Evolutionary conservation across 1,140 invertebrate genomes (phyloP).

Genomic region (Xylocopa sonorina): DNA sequence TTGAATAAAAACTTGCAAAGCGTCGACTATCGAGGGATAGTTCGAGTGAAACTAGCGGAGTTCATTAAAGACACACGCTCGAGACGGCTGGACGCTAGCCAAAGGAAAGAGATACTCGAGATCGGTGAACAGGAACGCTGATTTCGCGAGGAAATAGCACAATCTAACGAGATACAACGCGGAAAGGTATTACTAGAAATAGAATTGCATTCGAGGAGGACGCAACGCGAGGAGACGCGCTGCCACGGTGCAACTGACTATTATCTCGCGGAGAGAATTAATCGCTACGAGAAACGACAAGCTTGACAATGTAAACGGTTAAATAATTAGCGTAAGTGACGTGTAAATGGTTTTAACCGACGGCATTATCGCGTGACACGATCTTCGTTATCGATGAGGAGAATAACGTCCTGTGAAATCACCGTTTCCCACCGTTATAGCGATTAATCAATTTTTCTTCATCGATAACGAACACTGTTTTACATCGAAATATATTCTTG

Average conservation of each 20-base stretch:
- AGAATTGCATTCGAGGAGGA: not conserved
- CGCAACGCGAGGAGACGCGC: too few species aligned
- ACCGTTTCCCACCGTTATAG: too few species aligned
- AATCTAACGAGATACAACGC: not conserved
- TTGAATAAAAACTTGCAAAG: not conserved
- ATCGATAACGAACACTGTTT: too few species aligned
- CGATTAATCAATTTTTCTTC: too few species aligned
- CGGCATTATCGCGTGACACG: too few species aligned
- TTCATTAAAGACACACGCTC: not conserved
- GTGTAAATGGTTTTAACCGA: not conserved
- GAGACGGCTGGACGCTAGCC: not conserved
- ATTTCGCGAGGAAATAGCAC: not conserved
- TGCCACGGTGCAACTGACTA: too few species aligned
- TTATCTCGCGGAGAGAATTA: too few species aligned
- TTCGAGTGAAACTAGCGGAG: not conserved
- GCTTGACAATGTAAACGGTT: not conserved
- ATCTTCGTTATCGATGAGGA: too few species aligned
- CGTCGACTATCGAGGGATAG: not conserved
- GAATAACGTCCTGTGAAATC: too few species aligned
- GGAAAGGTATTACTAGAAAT: not conserved
- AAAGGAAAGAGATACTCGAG: not conserved
- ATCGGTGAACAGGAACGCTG: not conserved
- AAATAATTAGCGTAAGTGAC: too few species aligned
- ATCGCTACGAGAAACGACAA: not conserved
- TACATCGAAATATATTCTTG: too few species aligned